These are phyloP conservation scores for Parascotia fuliginaria DNA, from an alignment of 2,888 invertebrate species.

Conservation along the genomic window DNA sequence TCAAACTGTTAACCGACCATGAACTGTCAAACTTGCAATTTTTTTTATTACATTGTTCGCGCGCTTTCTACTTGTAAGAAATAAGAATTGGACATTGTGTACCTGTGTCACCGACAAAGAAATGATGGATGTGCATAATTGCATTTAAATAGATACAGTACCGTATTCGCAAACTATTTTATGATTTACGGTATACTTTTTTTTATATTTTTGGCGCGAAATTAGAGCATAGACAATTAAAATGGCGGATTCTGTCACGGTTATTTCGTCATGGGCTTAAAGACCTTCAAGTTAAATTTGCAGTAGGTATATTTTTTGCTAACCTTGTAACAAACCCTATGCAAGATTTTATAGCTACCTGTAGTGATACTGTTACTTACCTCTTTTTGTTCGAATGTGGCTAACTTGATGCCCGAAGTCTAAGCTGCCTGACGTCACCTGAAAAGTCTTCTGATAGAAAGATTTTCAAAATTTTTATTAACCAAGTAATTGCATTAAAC, in stretches of 20 bases:
- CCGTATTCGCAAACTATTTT: conserved; percentile 34
- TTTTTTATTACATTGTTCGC: conserved; percentile 34
- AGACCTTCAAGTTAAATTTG: not conserved
- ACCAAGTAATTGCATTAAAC: too few species aligned
- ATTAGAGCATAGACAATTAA: conserved; percentile 16
- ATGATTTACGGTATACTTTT: conserved; percentile 40
- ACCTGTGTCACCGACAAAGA: conserved; percentile 50
- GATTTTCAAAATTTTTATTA: too few species aligned
- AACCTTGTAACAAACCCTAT: too few species aligned
- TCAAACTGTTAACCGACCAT: conserved; percentile 24
- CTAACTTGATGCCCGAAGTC: too few species aligned
- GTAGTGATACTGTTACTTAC: too few species aligned
- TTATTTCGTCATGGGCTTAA: not conserved
- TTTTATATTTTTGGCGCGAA: conserved; percentile 8
- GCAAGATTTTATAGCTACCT: too few species aligned
- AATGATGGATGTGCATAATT: conserved; percentile 50
- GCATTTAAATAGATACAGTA: conserved; percentile 32
- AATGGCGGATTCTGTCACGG: conserved; percentile 9
- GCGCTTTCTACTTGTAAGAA: conserved; percentile 42
- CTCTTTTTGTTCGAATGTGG: too few species aligned
- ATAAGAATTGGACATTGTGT: conserved; percentile 36
- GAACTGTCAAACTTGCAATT: conserved; percentile 37
- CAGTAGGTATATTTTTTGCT: not conserved
- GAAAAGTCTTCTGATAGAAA: too few species aligned
- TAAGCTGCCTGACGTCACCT: too few species aligned